A percentile compares a stretch with the other conserved stretches of the same genome.
phyloP scores from a whole-genome alignment of 2,113 vertebrate genomes.

The Mus musculus region DNA sequence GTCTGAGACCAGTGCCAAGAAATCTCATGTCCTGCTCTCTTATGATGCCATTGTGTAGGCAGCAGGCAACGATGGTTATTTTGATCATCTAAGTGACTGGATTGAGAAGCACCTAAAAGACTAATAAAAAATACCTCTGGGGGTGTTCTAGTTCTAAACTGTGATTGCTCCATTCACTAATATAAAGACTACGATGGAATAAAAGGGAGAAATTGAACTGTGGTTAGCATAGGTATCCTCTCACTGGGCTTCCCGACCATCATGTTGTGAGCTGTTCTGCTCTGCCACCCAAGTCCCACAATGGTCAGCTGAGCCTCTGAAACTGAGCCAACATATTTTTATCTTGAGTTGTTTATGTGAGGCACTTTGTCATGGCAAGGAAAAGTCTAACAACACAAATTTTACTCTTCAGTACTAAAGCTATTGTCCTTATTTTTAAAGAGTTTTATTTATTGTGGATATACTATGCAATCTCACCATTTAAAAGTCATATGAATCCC shows the following conservation, averaged over 20 bases:
- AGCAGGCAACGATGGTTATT: neutral
- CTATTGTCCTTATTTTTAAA: neutral
- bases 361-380: neutral
- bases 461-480: neutral
- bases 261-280: neutral
- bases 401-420: neutral
- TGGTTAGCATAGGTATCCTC: neutral
- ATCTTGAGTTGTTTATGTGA: neutral
- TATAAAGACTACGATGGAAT: neutral
- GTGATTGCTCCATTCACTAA: neutral
- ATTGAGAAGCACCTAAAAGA: neutral
- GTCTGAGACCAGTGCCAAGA: neutral
- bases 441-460: neutral
- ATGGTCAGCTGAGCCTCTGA: neutral
- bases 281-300: neutral
- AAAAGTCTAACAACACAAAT: neutral
- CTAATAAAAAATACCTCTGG: neutral
- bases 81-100: neutral
- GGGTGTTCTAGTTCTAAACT: neutral
- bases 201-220: neutral
- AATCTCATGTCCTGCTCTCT: neutral
- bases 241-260: neutral
- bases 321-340: neutral
- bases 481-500: neutral
- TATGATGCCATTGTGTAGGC: neutral